phyloP scores from a whole-genome alignment of 1,140 invertebrate genomes.

The Hormaphis cornu region DNA sequence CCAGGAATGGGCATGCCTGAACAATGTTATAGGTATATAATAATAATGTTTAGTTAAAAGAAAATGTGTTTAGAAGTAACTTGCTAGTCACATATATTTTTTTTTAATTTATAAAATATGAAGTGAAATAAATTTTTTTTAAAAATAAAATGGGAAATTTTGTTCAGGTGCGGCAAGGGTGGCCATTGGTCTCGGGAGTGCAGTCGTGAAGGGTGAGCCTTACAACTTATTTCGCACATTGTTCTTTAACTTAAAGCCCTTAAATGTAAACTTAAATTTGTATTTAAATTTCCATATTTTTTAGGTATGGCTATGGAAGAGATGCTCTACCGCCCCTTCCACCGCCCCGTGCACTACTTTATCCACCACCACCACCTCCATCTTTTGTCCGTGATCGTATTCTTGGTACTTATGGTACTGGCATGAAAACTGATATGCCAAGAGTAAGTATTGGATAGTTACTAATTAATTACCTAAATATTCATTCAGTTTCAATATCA shows the following conservation, averaged over 20 bases:
- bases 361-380: conserved; percentile 67
- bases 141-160: conserved; percentile 31
- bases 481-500: not conserved
- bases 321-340: conserved; percentile 6
- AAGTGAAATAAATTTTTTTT: not conserved
- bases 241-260: conserved; percentile 11
- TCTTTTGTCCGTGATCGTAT: conserved; percentile 76
- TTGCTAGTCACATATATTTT: conserved; percentile 25
- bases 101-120: conserved; percentile 5
- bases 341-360: conserved; percentile 45
- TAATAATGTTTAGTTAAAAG: not conserved
- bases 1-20: conserved; percentile 92
- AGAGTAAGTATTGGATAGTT: not conserved
- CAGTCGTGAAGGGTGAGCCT: conserved; percentile 46
- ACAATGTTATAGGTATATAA: conserved; percentile 63
- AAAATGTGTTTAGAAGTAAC: conserved; percentile 30
- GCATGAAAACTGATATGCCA: conserved; percentile 11
- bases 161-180: conserved; percentile 67
- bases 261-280: not conserved
- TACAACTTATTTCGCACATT: conserved; percentile 41
- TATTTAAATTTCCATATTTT: not conserved
- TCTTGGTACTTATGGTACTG: conserved; percentile 51
- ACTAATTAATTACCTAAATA: not conserved
- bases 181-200: conserved; percentile 94
- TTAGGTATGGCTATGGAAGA: conserved; percentile 19